Evolutionary conservation across 1,140 invertebrate genomes (phyloP), one percentile per base, ranked within the genome.

Genomic region (Kradibia gibbosae): DNA sequence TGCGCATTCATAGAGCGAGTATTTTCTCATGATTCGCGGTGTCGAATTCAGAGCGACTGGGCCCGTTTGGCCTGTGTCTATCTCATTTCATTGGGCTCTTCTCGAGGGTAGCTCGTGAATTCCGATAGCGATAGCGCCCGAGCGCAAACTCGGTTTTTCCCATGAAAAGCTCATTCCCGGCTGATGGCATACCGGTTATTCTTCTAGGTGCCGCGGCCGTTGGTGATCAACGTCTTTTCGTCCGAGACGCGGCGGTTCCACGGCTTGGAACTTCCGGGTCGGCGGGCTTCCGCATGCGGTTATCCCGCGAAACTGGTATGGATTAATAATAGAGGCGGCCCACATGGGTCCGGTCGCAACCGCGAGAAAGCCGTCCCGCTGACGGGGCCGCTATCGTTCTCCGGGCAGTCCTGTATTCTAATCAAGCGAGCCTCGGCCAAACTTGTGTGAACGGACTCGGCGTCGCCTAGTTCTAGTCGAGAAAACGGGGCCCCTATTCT

Each of bases 381-480:
- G 34, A 7, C 50, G 48, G 25, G 55, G 28, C 25, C 78, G 70
- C 57, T 73, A 73, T 67, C 71, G n/a, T 65, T 86, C 84, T 81
- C 83, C 83, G 84, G 5, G 10, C 10, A 20, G 11, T 71, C 22
- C 42, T 48, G 76, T 90, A 91, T 91, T 91, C 90, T 91, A 91
- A 91, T 91, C 90, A 88, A 89, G 89, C 90, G 91, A 89, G 89
- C 90, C 91, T 88, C 87, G 89, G 88, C 89, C 1, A 13, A 11
- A 28, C 31, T 90, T 91, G 89, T 91, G 91, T 90, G 91, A 91
- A 91, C 88, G 87, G 84, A 86, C 86, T 84, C 82, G 71, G 77
- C 78, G 84, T 84, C 83, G 84, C 85, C 84, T 78, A 73, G 83
- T 77, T 67, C 70, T 72, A 72, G 42, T 13, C 55, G 55, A 17